Evolutionary conservation across 2,797 vertebrate genomes (phyloP).

Genomic region (Artibeus lituratus): DNA sequence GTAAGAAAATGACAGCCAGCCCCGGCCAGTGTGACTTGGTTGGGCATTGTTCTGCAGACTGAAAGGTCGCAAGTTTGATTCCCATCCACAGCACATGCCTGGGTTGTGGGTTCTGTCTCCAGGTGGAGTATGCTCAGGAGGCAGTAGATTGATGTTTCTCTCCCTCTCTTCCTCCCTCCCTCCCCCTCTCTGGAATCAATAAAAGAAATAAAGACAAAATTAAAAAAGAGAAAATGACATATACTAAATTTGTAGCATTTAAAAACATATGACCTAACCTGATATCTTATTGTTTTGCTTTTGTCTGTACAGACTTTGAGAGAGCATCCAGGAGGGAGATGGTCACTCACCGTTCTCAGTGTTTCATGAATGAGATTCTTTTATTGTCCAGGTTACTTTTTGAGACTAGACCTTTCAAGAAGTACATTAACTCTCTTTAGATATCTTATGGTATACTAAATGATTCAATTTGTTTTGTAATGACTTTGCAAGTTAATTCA

Average conservation of each 20-base stretch:
- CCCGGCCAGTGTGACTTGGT: neutral
- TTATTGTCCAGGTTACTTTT: neutral
- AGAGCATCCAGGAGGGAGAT: neutral
- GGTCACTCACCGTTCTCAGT: neutral
- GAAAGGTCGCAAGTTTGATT: neutral
- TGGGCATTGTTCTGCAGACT: neutral
- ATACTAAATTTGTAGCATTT: neutral
- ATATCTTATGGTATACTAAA: neutral
- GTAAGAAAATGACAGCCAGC: neutral
- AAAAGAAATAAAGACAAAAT: no score
- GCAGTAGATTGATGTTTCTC: neutral
- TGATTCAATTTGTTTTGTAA: slow-evolving; percentile 12
- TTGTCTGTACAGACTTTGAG: neutral
- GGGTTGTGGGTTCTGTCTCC: neutral
- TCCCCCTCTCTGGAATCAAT: neutral
- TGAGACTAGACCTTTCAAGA: neutral
- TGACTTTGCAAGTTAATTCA: neutral
- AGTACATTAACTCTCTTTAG: neutral
- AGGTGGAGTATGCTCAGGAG: neutral
- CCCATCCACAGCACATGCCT: neutral
- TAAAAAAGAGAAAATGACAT: neutral
- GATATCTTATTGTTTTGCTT: neutral
- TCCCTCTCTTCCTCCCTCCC: neutral
- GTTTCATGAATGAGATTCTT: neutral
- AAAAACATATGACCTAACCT: neutral